Conservation (phyloP, 2,888 invertebrate genomes). For the Xestoiulus laeticollis region DNA sequence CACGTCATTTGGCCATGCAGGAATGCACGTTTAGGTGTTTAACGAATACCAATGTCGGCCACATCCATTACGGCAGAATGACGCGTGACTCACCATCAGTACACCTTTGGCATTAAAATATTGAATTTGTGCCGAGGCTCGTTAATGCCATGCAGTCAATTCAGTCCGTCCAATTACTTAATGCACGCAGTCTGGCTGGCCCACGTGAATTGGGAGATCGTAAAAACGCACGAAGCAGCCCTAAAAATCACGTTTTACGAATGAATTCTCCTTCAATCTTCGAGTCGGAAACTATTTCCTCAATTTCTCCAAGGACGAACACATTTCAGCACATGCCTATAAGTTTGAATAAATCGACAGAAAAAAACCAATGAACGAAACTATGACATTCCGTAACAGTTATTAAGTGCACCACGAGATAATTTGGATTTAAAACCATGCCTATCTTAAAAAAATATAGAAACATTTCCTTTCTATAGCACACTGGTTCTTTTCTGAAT, state of each 20-base stretch:
- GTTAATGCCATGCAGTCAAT: neutral
- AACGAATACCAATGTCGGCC: neutral
- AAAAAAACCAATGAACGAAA: too few relatives aligned
- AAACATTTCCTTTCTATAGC: too few relatives aligned
- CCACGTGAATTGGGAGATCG: neutral
- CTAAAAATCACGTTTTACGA: neutral
- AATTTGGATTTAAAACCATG: too few relatives aligned
- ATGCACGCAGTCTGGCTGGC: neutral
- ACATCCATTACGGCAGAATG: neutral
- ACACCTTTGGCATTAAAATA: conserved; percentile 28
- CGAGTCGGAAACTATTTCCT: too few relatives aligned
- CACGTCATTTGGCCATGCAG: neutral
- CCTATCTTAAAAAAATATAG: too few relatives aligned
- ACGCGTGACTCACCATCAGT: neutral
- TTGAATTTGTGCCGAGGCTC: neutral
- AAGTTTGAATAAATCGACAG: too few relatives aligned
- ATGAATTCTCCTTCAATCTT: too few relatives aligned
- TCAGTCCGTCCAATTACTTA: neutral
- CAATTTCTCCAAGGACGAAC: too few relatives aligned
- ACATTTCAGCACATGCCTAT: too few relatives aligned
- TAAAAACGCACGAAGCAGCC: neutral
- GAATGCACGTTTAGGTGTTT: neutral
- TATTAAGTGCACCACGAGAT: too few relatives aligned
- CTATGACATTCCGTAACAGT: too few relatives aligned
- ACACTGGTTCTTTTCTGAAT: too few relatives aligned